phyloP scores from a whole-genome alignment of 2,113 vertebrate species.

The Chrysochloris asiatica region DNA sequence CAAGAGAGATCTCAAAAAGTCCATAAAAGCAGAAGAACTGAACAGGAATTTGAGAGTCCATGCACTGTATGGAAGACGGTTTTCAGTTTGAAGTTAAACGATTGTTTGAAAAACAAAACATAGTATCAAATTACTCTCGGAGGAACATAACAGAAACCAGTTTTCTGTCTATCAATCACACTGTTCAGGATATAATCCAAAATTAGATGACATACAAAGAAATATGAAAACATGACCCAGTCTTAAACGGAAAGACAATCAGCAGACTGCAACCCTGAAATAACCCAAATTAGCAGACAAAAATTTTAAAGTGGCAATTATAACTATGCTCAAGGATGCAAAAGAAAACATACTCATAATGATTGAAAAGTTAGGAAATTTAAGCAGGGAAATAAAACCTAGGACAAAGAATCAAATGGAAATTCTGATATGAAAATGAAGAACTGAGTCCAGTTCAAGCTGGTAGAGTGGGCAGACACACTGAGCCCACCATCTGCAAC shows the following conservation, averaged over 20 bases:
- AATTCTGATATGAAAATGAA: neutral
- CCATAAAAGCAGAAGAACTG: neutral
- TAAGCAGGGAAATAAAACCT: neutral
- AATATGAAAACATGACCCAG: neutral
- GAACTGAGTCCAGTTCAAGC: too few species aligned
- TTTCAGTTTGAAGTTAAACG: neutral
- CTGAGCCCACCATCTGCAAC: too few species aligned
- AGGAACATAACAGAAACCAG: neutral
- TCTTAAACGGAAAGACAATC: neutral
- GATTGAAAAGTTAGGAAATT: neutral
- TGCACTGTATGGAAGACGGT: neutral
- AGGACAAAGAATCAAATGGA: neutral
- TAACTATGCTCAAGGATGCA: neutral
- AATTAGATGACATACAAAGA: neutral
- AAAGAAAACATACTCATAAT: neutral
- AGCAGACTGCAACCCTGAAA: neutral
- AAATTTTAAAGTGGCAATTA: neutral
- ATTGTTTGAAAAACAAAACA: neutral
- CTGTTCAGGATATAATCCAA: neutral
- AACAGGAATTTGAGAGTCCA: neutral
- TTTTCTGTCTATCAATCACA: neutral
- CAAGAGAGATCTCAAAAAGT: neutral
- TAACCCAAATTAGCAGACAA: neutral
- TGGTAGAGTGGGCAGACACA: too few species aligned
- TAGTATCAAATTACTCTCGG: neutral